Base-by-base conservation (phyloP, 2,113 vertebrate genomes). In the Passerina amoena region DNA sequence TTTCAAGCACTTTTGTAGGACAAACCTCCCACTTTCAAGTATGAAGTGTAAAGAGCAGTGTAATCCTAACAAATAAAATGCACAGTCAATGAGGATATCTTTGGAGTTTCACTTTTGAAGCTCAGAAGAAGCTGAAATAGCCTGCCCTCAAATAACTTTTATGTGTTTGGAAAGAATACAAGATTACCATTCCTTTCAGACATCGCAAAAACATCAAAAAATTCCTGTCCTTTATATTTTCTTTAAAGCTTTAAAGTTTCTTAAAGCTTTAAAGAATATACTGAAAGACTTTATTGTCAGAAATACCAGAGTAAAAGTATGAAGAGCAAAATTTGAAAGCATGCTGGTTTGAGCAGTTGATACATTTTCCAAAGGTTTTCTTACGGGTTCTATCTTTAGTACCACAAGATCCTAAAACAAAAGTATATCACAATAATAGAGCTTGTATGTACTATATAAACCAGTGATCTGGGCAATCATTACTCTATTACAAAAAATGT, bases 1-100 rank as follows among this genome's bases (percentile, higher is more conserved):
- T 93, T 92, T 78, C 76, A 86, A 92, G 73, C 47, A 44, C 30
- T 88, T 95, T 77, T 56, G 27, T 86, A 90, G 82, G 82, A 86
- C 71, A 92, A 88, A 83, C 27, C 63, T 78, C 40, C 27, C 40
- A 45, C 51, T 90, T 93, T 75, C 35, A 88, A 86, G 64, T 86
- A 63, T 33, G 30, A 93, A 42, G 8, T 7, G 1, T 80, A 48
- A 59, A 92, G 16, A 85, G 40, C 69, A 76, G 51, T 51, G 20
- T 57, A 47, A 66, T 63, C 60, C 68, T 86, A 63, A 65, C 68
- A 82, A 94, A 82, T 71, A 69, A 82, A 90, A 61, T 33, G 37
- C 19, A 2, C 61, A 25, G n/a, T 50, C 75, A 38, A 11, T 35
- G 72, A 88, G 33, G 51, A 45, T 54, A 23, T 50, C 50, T 73